These are phyloP conservation scores for Cercocebus atys DNA, from an alignment of 2,113 vertebrate species.

Conservation along the genomic window DNA sequence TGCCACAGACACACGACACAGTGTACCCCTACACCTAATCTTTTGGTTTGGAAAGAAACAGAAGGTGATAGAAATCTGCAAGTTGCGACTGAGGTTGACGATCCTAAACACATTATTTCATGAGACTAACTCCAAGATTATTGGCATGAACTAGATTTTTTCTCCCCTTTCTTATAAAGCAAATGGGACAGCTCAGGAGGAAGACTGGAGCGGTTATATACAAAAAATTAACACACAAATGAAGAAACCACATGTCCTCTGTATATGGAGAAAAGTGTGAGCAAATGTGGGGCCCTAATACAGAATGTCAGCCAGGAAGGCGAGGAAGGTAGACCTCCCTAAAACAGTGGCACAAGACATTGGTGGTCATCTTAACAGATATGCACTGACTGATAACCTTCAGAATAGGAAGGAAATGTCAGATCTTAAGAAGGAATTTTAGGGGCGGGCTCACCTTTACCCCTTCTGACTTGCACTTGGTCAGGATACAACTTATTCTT, in stretches of 20 bases:
- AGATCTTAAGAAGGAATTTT: accelerated
- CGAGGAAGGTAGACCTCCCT: accelerated
- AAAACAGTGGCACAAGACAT: accelerated
- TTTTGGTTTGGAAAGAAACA: background rate
- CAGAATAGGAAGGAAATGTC: accelerated
- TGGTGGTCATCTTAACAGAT: accelerated
- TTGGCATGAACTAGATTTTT: background rate
- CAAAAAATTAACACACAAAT: accelerated
- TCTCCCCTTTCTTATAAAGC: background rate
- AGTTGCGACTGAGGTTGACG: background rate
- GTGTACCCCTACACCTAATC: background rate
- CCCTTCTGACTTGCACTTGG: background rate
- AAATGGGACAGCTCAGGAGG: accelerated
- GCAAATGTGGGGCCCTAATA: background rate
- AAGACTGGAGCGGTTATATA: accelerated
- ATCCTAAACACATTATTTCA: background rate
- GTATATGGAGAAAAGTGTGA: accelerated
- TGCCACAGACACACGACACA: accelerated
- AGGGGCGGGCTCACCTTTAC: background rate
- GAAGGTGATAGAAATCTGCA: background rate
- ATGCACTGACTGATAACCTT: accelerated
- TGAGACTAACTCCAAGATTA: background rate
- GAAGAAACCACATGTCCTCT: accelerated
- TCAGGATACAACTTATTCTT: accelerated
- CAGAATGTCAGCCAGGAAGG: accelerated